phyloP scores from a whole-genome alignment of 2,888 invertebrate genomes.

The Sepioteuthis lessoniana region DNA sequence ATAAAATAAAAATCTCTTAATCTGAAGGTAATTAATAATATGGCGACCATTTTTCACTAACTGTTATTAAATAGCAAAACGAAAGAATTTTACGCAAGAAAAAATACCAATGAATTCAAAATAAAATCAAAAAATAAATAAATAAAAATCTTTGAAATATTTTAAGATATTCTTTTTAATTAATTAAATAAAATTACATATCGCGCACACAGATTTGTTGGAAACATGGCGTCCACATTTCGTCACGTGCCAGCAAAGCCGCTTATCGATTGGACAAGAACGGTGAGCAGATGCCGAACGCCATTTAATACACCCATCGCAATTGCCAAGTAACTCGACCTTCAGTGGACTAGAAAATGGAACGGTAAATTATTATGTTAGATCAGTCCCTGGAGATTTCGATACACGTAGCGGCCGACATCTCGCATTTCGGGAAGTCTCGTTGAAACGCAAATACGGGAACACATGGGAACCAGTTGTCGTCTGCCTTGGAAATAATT shows the following conservation, averaged over 20 bases:
- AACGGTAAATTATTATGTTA: constrained; percentile 33
- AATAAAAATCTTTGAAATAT: background rate
- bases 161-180: background rate
- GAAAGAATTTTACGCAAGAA: background rate
- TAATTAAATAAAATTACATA: background rate
- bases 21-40: too few relatives aligned
- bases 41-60: background rate
- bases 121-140: background rate
- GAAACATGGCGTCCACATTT: background rate
- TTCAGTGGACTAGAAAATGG: constrained; percentile 33
- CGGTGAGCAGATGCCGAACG: background rate
- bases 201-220: background rate
- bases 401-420: background rate
- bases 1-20: too few relatives aligned
- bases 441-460: background rate
- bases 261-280: background rate
- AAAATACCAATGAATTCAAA: background rate
- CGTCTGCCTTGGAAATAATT: background rate
- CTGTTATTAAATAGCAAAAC: background rate
- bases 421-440: background rate
- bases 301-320: background rate
- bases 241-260: background rate
- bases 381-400: constrained; percentile 33
- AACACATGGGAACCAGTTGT: background rate
- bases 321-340: constrained; percentile 6